Base-by-base conservation (phyloP, 1,140 invertebrate genomes). In the Aphelinus atriplicis region DNA sequence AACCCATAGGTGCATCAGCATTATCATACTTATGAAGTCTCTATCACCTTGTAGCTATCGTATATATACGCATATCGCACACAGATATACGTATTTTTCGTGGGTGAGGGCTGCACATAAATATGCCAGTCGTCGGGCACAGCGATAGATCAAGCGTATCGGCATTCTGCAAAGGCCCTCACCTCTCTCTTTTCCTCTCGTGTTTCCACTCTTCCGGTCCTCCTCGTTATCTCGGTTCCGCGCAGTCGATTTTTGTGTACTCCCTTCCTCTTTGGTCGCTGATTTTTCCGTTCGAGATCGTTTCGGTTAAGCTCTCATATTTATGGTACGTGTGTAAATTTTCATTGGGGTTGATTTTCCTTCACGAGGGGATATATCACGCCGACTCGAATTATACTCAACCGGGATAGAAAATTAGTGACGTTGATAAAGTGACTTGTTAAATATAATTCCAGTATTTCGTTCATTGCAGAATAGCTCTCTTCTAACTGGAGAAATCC, bases 121-220 rank as follows among this genome's bases (percentile, higher is more conserved):
- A 73, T 73, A 73, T 73, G 63, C 48, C 71, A 73, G 10, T 67
- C 9, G 62, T 43, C n/a, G 42, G 9, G 53, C n/a, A 7, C 26
- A 1, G 46, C 65, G 43, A 73, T 73, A 67, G 46, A 73, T 73
- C 64, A 73, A 66, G 48, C 55, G 57, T 61, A 67, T 60, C 71
- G 26, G 48, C 26, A 67, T 60, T 47, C 9, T 67, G 63, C 56
- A 60, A 10, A 53, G 5, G 43, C 2, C n/a, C 55, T 9, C 46
- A 3, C 50, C 4, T 2, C 7, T 5, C 7, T 2, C 5, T 53
- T 48, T 57, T 43, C 48, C 2, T 51, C 56, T 55, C 55, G 2
- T 55, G 10, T 42, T 45, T 69, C 47, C 66, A 1, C 48, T 48
- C 9, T 47, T 26, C 66, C 56, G 26, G 26, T 43, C 7, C 5